Conservation (phyloP, 1,140 invertebrate species). For the Calephelis virginiensis region DNA sequence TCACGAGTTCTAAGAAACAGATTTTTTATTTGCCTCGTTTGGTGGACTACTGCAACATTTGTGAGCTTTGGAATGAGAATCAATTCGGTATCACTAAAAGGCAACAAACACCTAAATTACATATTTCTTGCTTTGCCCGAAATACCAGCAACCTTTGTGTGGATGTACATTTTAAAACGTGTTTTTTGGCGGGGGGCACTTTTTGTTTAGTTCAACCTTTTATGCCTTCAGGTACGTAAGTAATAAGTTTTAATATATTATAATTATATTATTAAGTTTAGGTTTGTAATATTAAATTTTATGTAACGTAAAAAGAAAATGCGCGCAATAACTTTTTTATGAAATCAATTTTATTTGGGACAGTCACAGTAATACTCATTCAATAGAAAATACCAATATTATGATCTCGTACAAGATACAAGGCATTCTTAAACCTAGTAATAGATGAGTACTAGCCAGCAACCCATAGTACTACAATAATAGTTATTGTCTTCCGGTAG, state of each 20-base stretch:
- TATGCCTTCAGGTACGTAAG: constrained; percentile 51
- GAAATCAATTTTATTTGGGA: not conserved
- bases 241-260: too few relatives aligned
- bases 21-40: constrained; percentile 81
- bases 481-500: too few relatives aligned
- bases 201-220: constrained; percentile 58
- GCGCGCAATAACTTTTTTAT: too few relatives aligned
- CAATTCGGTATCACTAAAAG: constrained; percentile 86
- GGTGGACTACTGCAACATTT: constrained; percentile 85
- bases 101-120: constrained; percentile 84
- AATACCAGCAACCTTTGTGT: constrained; percentile 82
- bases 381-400: too few relatives aligned
- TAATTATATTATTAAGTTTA: too few relatives aligned
- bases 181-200: constrained; percentile 46
- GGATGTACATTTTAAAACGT: constrained; percentile 49
- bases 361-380: not conserved
- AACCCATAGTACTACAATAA: too few relatives aligned
- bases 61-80: constrained; percentile 89
- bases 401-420: too few relatives aligned
- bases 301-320: not conserved
- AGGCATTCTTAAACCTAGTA: too few relatives aligned
- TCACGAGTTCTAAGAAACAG: constrained; percentile 46
- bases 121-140: constrained; percentile 82
- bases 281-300: too few relatives aligned
- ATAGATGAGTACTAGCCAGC: too few relatives aligned